These are phyloP conservation scores for Gymnocephalus cernua DNA, from an alignment of 2,113 vertebrate species.

Conservation along the genomic window DNA sequence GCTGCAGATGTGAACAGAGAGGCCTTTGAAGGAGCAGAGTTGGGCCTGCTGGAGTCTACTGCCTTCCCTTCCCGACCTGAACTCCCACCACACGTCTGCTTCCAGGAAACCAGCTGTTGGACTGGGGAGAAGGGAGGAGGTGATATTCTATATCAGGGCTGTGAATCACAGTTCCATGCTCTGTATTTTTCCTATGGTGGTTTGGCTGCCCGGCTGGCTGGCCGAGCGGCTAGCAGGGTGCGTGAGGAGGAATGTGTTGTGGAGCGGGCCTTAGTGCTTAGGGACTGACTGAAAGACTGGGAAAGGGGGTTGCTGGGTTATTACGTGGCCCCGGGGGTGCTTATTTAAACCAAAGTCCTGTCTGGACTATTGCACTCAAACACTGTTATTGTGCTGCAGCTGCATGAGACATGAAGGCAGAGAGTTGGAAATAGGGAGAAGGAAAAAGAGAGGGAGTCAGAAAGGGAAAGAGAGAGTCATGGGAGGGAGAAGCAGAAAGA, in stretches of 20 bases:
- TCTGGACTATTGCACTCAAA: slow-evolving; percentile 78
- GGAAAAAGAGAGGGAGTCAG: slow-evolving; percentile 35
- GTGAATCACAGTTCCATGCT: slow-evolving; percentile 84
- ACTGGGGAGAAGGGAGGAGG: slow-evolving; percentile 69
- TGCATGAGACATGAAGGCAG: slow-evolving; percentile 73
- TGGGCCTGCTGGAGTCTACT: slow-evolving; percentile 39
- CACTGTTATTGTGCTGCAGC: slow-evolving; percentile 80
- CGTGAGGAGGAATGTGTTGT: slow-evolving; percentile 77
- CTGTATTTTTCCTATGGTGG: slow-evolving; percentile 79
- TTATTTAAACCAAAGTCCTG: slow-evolving; percentile 82
- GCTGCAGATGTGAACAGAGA: slow-evolving; percentile 65
- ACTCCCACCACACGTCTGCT: slow-evolving; percentile 69
- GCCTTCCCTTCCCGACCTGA: slow-evolving; percentile 29
- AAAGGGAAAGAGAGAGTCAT: slow-evolving; percentile 49
- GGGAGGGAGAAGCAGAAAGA: slow-evolving; percentile 34
- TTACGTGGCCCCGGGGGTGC: slow-evolving; percentile 76
- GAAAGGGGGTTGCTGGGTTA: slow-evolving; percentile 70
- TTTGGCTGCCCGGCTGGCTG: slow-evolving; percentile 70
- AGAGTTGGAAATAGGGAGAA: slow-evolving; percentile 55
- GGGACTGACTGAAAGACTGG: slow-evolving; percentile 62
- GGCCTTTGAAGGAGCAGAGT: slow-evolving; percentile 63
- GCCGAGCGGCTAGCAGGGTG: slow-evolving; percentile 57
- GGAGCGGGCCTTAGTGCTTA: slow-evolving; percentile 56
- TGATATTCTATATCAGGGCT: slow-evolving; percentile 81
- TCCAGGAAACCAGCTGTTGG: slow-evolving; percentile 85